Evolutionary conservation across 1,140 invertebrate genomes (phyloP), one percentile per base, ranked within the genome.

Genomic region (Drosophila virilis): DNA sequence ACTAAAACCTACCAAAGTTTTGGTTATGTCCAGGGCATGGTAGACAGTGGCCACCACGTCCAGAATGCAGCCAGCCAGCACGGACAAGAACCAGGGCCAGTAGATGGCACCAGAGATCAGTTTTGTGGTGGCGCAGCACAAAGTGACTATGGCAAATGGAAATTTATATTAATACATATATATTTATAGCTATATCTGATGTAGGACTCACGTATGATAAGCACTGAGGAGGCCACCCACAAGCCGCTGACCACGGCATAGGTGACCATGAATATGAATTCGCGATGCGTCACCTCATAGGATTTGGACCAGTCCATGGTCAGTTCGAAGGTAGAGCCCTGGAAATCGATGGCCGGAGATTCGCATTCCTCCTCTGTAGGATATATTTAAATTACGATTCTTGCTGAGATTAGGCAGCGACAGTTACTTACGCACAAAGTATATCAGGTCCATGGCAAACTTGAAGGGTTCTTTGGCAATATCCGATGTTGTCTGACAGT

Each of bases 11-110:
- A 91, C 91, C 62, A 15, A 55, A 42, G 91, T 90, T 2, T 91
- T 28, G 37, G 69, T 64, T 15, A 92, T 61, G 54, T 92, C 91
- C 13, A 72, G 8, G 8, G 55, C 80, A 64, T 86, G 78, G 64
- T 72, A 92, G 6, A 91, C 91, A 1, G 78, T 90, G 42, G 91
- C 91, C 22, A 92, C 91, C 50, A 83, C 81, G 51, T 92, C 91
- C 32, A 92, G 50, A 6, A 84, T 62, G 43, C 88, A 48, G 2
- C 91, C 91, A 0, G 64, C 77, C 0, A 92, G 37, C 10, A 92
- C 78, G 9, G 80, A 72, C 10, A 92, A 42, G 33, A 92, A 92
- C 91, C 91, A 92, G 32, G 91, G 91, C 88, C 86, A 91, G 54
- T 91, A 92, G 13, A 85, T 57, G 0, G 67, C 48, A 2, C 81